Percentiles rank a stretch among this genome's conserved stretches.
phyloP scores from a whole-genome alignment of 1,140 invertebrate genomes.

The Nephila pilipes region DNA sequence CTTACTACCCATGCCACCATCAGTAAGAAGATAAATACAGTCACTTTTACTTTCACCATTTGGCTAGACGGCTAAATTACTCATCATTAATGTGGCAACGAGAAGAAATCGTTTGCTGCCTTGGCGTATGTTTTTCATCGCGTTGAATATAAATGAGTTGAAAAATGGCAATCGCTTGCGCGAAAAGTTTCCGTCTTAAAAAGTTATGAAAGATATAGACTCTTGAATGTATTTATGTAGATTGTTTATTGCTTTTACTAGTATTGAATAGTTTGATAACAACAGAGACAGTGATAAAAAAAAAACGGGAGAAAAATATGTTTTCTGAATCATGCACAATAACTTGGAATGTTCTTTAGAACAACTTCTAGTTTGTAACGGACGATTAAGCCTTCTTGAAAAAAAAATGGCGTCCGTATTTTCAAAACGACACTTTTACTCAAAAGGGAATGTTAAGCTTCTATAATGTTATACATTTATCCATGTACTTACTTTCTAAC shows the following conservation, averaged over 20 bases:
- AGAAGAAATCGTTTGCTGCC: constrained; percentile 5
- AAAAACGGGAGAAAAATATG: not conserved
- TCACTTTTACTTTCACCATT: constrained; percentile 11
- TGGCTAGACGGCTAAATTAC: constrained; percentile 33
- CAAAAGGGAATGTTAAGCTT: too few relatives aligned
- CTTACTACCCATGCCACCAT: not conserved
- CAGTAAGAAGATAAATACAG: constrained; percentile 12
- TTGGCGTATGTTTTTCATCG: constrained; percentile 22
- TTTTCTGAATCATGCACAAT: not conserved
- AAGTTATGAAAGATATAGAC: not conserved
- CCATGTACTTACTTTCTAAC: too few relatives aligned
- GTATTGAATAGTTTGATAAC: not conserved
- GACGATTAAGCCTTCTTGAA: not conserved
- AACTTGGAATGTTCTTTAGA: too few relatives aligned
- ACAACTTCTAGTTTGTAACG: not conserved
- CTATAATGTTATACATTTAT: too few relatives aligned
- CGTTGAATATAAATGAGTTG: constrained; percentile 19
- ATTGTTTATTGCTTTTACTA: not conserved
- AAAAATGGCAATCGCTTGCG: constrained; percentile 3
- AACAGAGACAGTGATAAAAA: not conserved
- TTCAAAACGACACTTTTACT: too few relatives aligned
- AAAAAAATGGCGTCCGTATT: too few relatives aligned
- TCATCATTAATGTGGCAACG: constrained; percentile 31
- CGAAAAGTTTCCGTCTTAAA: not conserved
- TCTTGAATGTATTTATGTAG: not conserved